Conservation (phyloP, 2,797 vertebrate genomes). For the Tympanoctomys barrerae region DNA sequence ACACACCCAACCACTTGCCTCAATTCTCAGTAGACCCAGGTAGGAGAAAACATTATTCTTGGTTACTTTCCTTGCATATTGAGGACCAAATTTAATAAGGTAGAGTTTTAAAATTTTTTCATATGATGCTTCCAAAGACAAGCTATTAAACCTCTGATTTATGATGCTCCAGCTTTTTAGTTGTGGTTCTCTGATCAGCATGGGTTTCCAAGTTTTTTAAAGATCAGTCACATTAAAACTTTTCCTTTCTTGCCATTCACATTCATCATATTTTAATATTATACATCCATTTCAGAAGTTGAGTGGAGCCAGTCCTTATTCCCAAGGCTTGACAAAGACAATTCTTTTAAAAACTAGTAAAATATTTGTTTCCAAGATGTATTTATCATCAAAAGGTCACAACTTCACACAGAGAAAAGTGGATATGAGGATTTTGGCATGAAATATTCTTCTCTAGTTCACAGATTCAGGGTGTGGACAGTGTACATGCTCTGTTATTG, state of each 20-base stretch:
- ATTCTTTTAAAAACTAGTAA: conserved; percentile 56
- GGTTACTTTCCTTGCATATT: conserved; percentile 36
- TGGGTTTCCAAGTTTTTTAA: conserved; percentile 40
- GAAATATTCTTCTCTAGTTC: conserved; percentile 2
- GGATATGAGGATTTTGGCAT: neutral
- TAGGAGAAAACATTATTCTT: conserved; percentile 33
- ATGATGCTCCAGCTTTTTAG: conserved; percentile 50
- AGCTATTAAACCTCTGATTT: conserved; percentile 61
- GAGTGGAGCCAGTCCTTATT: neutral
- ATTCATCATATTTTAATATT: conserved; percentile 77
- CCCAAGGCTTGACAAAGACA: conserved; percentile 38
- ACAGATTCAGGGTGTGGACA: neutral
- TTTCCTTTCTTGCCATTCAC: conserved; percentile 60
- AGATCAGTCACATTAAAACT: conserved; percentile 49
- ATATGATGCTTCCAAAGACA: conserved; percentile 1
- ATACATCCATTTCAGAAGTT: conserved; percentile 46
- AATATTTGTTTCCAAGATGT: conserved; percentile 52
- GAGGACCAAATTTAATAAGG: conserved; percentile 37
- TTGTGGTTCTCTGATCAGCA: neutral
- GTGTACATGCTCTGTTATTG: neutral
- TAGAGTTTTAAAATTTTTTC: conserved; percentile 18
- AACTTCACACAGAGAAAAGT: neutral
- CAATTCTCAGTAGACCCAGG: neutral
- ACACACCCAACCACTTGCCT: neutral
- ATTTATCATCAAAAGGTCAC: conserved; percentile 78